phyloP scores from a whole-genome alignment of 2,888 invertebrate genomes.

The Abrostola tripartita region DNA sequence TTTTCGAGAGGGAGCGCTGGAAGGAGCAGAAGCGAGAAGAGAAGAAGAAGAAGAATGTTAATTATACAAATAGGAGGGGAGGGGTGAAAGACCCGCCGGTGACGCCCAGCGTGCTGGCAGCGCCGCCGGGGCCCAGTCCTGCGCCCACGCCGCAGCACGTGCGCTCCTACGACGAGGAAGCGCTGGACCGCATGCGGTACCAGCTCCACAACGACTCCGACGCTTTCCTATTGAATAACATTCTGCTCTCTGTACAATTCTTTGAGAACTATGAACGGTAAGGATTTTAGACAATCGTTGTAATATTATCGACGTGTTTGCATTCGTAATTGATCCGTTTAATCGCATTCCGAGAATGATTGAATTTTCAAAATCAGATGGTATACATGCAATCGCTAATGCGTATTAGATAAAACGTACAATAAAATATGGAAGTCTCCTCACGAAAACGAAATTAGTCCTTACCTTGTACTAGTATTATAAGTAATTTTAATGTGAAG shows the following conservation, averaged over 20 bases:
- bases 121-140: constrained; percentile 57
- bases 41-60: constrained; percentile 69
- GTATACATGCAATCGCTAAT: not conserved
- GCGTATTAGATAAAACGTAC: not conserved
- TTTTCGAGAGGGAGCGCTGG: constrained; percentile 80
- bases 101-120: constrained; percentile 56
- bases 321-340: constrained; percentile 13
- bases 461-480: too few species aligned
- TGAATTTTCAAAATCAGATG: not conserved
- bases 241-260: constrained; percentile 92
- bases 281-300: constrained; percentile 11
- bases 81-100: constrained; percentile 69
- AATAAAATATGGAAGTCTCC: not conserved
- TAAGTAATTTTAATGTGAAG: too few species aligned
- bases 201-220: constrained; percentile 90
- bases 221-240: constrained; percentile 92
- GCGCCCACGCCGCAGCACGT: constrained; percentile 71
- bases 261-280: constrained; percentile 93
- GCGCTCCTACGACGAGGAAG: constrained; percentile 85
- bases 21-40: constrained; percentile 77
- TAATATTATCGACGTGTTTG: constrained; percentile 3
- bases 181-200: constrained; percentile 87
- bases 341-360: constrained; percentile 27
- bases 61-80: constrained; percentile 67
- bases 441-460: too few species aligned